Evolutionary conservation across 1,140 invertebrate genomes (phyloP).

Genomic region (Limonius californicus): DNA sequence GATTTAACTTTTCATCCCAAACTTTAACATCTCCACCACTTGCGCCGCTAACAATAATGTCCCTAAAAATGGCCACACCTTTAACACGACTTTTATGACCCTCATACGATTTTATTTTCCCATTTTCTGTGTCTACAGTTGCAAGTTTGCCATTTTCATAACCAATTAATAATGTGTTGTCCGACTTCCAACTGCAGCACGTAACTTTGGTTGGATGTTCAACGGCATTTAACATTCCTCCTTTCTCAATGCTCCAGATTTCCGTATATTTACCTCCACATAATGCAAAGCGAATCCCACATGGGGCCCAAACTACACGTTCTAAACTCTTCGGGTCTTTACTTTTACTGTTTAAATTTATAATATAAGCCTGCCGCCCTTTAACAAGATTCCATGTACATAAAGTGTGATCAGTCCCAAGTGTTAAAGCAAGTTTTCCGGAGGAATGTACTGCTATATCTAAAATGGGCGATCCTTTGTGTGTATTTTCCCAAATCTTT

Average conservation of each 20-base stretch:
- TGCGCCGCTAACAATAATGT: constrained; percentile 54
- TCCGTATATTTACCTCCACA: constrained; percentile 65
- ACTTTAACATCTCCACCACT: constrained; percentile 77
- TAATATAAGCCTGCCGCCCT: constrained; percentile 82
- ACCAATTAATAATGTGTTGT: constrained; percentile 62
- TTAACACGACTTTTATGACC: constrained; percentile 68
- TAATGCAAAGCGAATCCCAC: constrained; percentile 70
- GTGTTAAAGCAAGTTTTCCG: constrained; percentile 82
- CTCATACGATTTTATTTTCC: constrained; percentile 49
- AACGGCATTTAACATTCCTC: constrained; percentile 58
- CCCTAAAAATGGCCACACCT: constrained; percentile 53
- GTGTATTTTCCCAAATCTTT: constrained; percentile 70
- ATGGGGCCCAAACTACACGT: constrained; percentile 61
- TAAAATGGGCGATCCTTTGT: constrained; percentile 64
- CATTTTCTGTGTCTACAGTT: constrained; percentile 47
- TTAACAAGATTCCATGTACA: constrained; percentile 93
- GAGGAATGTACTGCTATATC: constrained; percentile 79
- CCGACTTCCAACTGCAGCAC: constrained; percentile 59
- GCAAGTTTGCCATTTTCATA: constrained; percentile 67
- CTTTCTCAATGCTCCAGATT: constrained; percentile 72
- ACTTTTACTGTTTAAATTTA: constrained; percentile 70
- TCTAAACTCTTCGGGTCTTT: constrained; percentile 52
- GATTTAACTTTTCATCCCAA: constrained; percentile 58
- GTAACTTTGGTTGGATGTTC: constrained; percentile 60
- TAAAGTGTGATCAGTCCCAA: constrained; percentile 79